Evolutionary conservation across 2,797 vertebrate species (phyloP).

Genomic region (Benthosema pterotum): DNA sequence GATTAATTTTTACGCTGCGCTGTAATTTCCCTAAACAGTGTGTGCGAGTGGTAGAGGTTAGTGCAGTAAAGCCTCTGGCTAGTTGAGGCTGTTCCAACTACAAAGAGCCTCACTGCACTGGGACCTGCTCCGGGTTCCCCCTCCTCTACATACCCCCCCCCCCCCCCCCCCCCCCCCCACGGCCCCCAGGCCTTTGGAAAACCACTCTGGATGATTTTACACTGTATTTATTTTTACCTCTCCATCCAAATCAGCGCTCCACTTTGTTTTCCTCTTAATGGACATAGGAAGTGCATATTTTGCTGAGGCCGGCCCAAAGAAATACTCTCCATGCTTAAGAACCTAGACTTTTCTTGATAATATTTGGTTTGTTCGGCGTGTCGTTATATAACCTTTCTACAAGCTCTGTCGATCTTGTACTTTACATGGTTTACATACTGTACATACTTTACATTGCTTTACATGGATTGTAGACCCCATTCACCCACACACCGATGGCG

Average conservation of each 20-base stretch:
- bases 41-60: conserved; percentile 71
- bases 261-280: conserved; percentile 66
- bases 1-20: conserved; percentile 76
- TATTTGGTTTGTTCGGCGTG: no score
- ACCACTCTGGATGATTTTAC: conserved; percentile 59
- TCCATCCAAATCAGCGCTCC: conserved; percentile 58
- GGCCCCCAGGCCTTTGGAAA: conserved; percentile 68
- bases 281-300: conserved; percentile 43
- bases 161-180: conserved; percentile 58
- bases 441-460: no score
- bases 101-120: conserved; percentile 75
- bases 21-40: conserved; percentile 76
- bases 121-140: conserved; percentile 72
- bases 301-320: conserved; percentile 52
- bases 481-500: no score
- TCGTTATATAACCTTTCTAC: no score
- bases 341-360: no score
- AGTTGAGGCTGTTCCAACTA: conserved; percentile 73
- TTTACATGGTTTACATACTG: no score
- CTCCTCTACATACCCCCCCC: conserved; percentile 17
- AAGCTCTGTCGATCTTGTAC: no score
- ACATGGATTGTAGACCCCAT: no score
- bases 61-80: conserved; percentile 75
- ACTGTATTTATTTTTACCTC: conserved; percentile 72
- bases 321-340: conserved; percentile 1